Evolutionary conservation across 1,140 invertebrate species (phyloP).

Genomic region (Caenorhabditis inopinata): DNA sequence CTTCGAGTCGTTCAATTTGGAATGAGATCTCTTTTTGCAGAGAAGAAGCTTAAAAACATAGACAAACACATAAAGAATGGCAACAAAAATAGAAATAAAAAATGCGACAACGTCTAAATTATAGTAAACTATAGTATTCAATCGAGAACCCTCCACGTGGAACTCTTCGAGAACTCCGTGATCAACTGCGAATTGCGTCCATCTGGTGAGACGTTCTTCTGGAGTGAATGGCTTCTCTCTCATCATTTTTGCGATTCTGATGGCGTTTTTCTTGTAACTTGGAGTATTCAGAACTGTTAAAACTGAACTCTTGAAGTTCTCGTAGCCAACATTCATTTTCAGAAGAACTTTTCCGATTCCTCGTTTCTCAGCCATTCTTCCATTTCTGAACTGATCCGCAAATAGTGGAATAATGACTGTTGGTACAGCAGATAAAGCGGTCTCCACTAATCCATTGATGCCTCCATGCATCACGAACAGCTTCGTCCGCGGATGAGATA

Average conservation of each 20-base stretch:
- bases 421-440: slow-evolving; percentile 52
- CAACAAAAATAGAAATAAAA: no score
- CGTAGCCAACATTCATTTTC: slow-evolving; percentile 34
- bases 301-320: slow-evolving; percentile 31
- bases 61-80: no score
- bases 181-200: no score
- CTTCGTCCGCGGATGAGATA: slow-evolving; percentile 46
- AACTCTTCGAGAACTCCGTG: slow-evolving; percentile 44
- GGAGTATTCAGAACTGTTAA: background rate
- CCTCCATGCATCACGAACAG: slow-evolving; percentile 60
- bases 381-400: slow-evolving; percentile 55
- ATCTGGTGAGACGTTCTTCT: no score
- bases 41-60: no score
- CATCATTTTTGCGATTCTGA: slow-evolving; percentile 46
- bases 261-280: slow-evolving; percentile 46
- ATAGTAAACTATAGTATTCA: slow-evolving; percentile 47
- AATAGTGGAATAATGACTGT: slow-evolving; percentile 56
- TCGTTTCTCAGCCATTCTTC: slow-evolving; percentile 43
- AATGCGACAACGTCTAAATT: slow-evolving; percentile 51
- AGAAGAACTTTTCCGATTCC: slow-evolving; percentile 48
- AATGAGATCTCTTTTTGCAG: no score
- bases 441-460: slow-evolving; percentile 53
- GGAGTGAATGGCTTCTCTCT: slow-evolving; percentile 44
- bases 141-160: slow-evolving; percentile 42
- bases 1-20: no score